Conservation (phyloP, 2,797 vertebrate species). For the Protonibea diacanthus region DNA sequence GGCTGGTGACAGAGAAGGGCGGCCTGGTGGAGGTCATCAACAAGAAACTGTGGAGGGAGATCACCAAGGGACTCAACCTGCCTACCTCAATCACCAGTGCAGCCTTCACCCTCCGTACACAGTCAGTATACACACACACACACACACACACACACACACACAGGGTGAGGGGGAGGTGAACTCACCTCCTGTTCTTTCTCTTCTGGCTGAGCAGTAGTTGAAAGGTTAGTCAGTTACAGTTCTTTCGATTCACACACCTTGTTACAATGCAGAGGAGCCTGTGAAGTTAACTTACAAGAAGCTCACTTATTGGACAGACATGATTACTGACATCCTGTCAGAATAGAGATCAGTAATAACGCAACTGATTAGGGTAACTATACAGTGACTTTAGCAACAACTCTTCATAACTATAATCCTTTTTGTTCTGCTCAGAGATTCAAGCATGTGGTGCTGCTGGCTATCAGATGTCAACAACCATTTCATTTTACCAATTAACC, state of each 20-base stretch:
- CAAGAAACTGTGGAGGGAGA: slow-evolving; percentile 98
- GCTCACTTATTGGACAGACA: neutral
- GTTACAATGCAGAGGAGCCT: neutral
- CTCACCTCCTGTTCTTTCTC: neutral
- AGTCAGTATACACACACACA: slow-evolving; percentile 86
- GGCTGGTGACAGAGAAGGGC: slow-evolving; percentile 97
- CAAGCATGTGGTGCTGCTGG: neutral
- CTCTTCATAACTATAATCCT: slow-evolving; percentile 11
- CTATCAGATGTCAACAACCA: slow-evolving; percentile 27
- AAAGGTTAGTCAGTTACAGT: neutral
- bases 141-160: slow-evolving; percentile 9
- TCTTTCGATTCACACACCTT: slow-evolving; percentile 10
- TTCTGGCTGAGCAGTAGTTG: neutral
- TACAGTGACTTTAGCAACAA: neutral
- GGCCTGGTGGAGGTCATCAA: slow-evolving; percentile 99
- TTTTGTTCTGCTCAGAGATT: slow-evolving; percentile 29
- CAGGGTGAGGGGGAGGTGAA: too few species aligned
- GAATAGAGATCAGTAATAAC: neutral
- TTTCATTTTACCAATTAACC: slow-evolving; percentile 36
- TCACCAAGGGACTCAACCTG: slow-evolving; percentile 97
- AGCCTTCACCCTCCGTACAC: slow-evolving; percentile 97
- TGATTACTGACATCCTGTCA: neutral
- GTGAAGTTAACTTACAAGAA: neutral
- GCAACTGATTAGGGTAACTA: slow-evolving; percentile 1
- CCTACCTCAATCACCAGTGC: slow-evolving; percentile 99